These are phyloP conservation scores for Ifrita kowaldi DNA, from an alignment of 2,113 vertebrate species.

Conservation along the genomic window DNA sequence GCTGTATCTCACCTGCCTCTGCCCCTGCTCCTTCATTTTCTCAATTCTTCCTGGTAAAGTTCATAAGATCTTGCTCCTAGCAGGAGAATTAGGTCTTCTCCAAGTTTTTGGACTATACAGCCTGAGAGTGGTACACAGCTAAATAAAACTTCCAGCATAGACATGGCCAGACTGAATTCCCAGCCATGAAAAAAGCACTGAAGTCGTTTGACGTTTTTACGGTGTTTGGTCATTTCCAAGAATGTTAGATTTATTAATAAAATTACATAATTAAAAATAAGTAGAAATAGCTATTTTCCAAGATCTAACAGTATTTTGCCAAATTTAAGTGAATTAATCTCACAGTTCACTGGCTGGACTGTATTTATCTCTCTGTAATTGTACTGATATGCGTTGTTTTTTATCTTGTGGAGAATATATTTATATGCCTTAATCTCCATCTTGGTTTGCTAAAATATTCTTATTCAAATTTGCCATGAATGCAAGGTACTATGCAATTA, in stretches of 20 bases:
- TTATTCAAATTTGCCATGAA: not conserved
- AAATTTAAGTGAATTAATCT: not conserved
- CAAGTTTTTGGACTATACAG: not conserved
- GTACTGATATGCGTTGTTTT: not conserved
- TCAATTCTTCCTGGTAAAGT: not conserved
- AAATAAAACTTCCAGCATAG: not conserved
- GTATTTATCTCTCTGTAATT: not conserved
- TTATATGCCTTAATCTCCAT: not conserved
- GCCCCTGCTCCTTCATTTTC: not conserved
- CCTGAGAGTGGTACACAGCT: not conserved
- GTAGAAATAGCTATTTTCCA: not conserved
- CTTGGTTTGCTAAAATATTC: not conserved
- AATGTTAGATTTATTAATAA: not conserved
- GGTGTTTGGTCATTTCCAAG: not conserved
- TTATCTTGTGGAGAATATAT: not conserved
- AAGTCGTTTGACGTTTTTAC: not conserved
- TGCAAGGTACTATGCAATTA: constrained; percentile 7
- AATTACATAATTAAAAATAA: not conserved
- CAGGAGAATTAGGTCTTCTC: not conserved
- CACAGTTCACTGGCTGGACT: not conserved
- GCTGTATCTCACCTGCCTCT: not conserved
- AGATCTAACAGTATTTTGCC: not conserved
- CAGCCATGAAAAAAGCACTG: not conserved
- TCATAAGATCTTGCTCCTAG: not conserved
- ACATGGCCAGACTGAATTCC: rapidly evolving